Base-by-base conservation (phyloP, 2,888 invertebrate species). In the Criorhina ranunculi region DNA sequence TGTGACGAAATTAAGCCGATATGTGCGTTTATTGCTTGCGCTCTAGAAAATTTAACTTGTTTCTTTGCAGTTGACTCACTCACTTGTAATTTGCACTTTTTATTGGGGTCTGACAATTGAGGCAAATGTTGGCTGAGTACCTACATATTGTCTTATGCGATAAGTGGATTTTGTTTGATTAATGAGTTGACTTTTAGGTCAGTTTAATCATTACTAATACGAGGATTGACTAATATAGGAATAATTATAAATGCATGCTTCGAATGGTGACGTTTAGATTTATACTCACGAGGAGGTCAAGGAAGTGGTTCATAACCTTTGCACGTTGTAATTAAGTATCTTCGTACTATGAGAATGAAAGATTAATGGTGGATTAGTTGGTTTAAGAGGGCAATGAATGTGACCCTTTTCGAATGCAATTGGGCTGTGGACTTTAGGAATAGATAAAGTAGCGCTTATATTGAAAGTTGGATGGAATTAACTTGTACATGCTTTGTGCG, bases 111-210 rank as follows among this genome's bases (percentile, higher is more conserved):
- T 40, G 24, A 24, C 24, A 49, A 51, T 53, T 60, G 11, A 40
- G 51, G 5, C 12, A 19, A 35, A 5, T 67, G 49, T 7, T 59
- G 46, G 29, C 35, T 44, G 31, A 9, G 11, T 24, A n/a, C 7
- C 8, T 29, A 51, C 15, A 42, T n/a, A 7, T 40, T n/a, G 19
- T 11, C 15, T 17, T 7, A 42, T 67, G 60, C 17, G 46, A 42
- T 49, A 64, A 17, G 24, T 49, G 57, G 46, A 51, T 66, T n/a
- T 15, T 59, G 55, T 53, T 59, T 66, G 44, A 64, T 82, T 82
- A 77, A 82, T 82, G 17, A 12, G 60, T 67, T 73, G 72, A 78
- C 60, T 53, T 60, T 37, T 49, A 46, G 83, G 83, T 83, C 78
- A 73, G 49, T 83, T 62, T 31, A 67, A 78, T 83, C 73, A 73